Evolutionary conservation across 2,113 vertebrate species (phyloP), one percentile per base, ranked within the genome.

Genomic region (Cathartes aura): DNA sequence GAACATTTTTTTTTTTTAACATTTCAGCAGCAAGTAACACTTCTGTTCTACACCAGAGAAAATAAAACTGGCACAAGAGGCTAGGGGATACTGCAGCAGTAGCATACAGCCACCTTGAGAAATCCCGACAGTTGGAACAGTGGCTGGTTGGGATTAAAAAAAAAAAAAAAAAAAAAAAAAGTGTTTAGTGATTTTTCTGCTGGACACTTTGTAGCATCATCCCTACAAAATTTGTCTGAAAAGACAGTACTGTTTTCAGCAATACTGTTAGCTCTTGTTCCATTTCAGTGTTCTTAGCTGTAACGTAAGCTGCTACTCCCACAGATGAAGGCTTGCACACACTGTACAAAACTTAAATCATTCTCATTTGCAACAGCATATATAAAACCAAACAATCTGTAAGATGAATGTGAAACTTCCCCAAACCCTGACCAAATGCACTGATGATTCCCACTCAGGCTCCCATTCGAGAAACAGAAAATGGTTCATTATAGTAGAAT

Each of bases 61-160:
- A 88, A 87, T 8, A 71, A 95, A 96, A 93, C 56, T 95, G 81
- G 90, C 89, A 96, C 93, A 94, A 89, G 91, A 96, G 70, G 96
- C 91, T 82, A 34, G 95, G 90, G 93, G 96, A 95, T 97, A 95
- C 87, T 71, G 56, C 56, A 75, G 90, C 42, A 12, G 52, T 21
- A 81, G 21, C 59, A 78, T 55, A 42, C 4, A 89, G 63, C 47
- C 63, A 89, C 67, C 58, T 24, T 56, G 48, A 94, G 82, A 97
- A 92, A 93, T 93, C 88, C 62, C 19, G 2, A 40, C 62, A 79
- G 66, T 75, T 94, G 36, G 47, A 92, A 93, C 32, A 85, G 73
- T 3, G 0, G 36, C 66, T 82, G 81, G 62, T 80, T 58, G 56
- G 82, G 88, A 95, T 74, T 90, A 2, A 15, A 56, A 73, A 52